Base-by-base conservation (phyloP, 1,140 invertebrate species). In the Drosophila bipectinata region DNA sequence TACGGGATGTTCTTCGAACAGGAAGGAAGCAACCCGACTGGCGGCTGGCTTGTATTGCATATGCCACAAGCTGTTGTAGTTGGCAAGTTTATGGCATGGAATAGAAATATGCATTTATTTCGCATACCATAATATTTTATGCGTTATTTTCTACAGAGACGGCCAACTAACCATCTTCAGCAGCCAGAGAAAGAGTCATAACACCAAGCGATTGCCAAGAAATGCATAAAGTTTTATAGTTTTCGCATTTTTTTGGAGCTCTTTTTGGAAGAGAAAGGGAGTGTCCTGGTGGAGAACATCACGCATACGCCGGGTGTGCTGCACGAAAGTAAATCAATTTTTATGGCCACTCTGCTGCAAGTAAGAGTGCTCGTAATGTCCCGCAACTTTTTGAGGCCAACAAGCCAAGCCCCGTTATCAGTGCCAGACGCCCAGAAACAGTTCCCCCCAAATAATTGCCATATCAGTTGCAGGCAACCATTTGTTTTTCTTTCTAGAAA, bases 171-270 rank as follows among this genome's bases (percentile, higher is more conserved):
- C n/a, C 41, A 44, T 44, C 14, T 37, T 37, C 34, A 37, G 34
- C 47, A 57, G 55, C 14, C 26, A 30, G 44, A 51, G 47, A 48
- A 41, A 45, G 60, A 51, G 53, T 41, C 64, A 61, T 63, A 47
- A 55, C 26, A 48, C 39, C 32, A 54, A 54, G 30, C 56, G 72
- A 83, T 58, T 69, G 73, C 63, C 45, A 60, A 64, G 78, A 83
- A 77, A 84, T 81, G 82, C 81, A 85, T 85, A 82, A 87, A 87
- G 56, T 81, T 79, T 87, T 88, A 88, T 87, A 79, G 82, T 64
- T 85, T 85, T 44, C 51, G 37, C 80, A 72, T 68, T 75, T 68
- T 82, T 82, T 54, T 41, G 62, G 45, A 21, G 28, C 14, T 32
- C 49, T 5, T 9, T 7, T 9, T 7, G 14, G 15, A n/a, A 44